Conservation (phyloP, 2,113 vertebrate genomes). For the Alosa alosa region DNA sequence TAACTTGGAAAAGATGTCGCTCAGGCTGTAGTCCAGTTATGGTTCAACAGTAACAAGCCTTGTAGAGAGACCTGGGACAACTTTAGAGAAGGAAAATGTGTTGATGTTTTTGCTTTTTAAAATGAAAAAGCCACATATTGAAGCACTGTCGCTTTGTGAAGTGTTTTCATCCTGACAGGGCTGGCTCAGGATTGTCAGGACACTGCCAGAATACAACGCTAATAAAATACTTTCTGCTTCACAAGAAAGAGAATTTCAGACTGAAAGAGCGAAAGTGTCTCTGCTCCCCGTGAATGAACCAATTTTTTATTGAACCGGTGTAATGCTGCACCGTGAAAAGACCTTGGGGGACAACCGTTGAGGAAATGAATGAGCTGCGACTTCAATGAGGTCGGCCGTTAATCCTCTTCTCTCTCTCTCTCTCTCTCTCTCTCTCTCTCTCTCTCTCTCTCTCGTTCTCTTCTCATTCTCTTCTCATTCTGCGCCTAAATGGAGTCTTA, state of each 20-base stretch:
- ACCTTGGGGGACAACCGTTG: background rate
- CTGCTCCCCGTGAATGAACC: background rate
- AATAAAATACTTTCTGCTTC: background rate
- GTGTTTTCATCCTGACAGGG: background rate
- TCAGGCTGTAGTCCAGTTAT: background rate
- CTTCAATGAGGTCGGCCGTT: slow-evolving; percentile 35
- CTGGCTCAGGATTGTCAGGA: background rate
- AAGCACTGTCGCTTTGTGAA: background rate
- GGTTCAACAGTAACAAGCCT: background rate
- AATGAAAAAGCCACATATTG: background rate
- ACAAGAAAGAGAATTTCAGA: background rate
- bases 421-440: background rate
- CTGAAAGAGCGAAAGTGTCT: background rate
- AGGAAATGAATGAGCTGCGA: slow-evolving; percentile 13
- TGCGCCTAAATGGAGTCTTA: background rate
- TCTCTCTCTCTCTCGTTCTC: background rate
- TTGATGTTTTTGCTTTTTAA: background rate
- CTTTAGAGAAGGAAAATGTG: background rate
- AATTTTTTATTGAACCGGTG: background rate
- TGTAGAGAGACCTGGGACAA: background rate
- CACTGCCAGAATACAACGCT: background rate
- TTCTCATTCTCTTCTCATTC: background rate
- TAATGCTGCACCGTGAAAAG: background rate
- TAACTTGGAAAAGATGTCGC: background rate
- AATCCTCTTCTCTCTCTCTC: slow-evolving; percentile 11